Evolutionary conservation across 2,113 vertebrate genomes (phyloP).

Genomic region (Gila orcuttii): DNA sequence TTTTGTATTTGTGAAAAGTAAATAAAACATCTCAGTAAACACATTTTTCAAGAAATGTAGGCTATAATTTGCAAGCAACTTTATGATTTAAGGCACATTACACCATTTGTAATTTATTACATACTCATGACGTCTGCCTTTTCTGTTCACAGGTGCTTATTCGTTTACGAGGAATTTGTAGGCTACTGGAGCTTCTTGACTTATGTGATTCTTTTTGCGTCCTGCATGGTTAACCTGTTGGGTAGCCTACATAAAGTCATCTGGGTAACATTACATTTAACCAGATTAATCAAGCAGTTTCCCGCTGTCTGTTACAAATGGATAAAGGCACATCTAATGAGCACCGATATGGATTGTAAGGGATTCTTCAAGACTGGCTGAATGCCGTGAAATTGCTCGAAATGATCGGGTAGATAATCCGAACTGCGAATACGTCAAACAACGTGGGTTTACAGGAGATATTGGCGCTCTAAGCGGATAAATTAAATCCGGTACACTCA

Average conservation of each 20-base stretch:
- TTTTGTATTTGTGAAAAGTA: background rate
- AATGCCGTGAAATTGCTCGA: conserved; percentile 17
- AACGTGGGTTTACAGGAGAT: conserved; percentile 44
- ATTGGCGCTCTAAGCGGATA: conserved; percentile 49
- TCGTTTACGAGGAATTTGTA: background rate
- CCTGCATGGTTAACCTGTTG: conserved; percentile 12
- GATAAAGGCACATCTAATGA: conserved; percentile 32
- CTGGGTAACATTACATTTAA: background rate
- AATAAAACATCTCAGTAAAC: background rate
- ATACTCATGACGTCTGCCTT: background rate
- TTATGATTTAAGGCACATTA: background rate
- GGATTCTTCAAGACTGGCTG: background rate
- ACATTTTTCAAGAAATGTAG: background rate
- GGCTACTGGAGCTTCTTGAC: background rate
- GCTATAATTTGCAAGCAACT: background rate
- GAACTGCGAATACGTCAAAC: conserved; percentile 43
- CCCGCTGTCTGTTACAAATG: background rate
- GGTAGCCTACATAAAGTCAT: background rate
- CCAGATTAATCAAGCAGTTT: background rate
- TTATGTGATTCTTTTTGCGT: background rate
- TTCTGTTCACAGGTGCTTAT: conserved; percentile 9
- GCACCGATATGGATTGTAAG: conserved; percentile 27
- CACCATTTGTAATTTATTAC: background rate
- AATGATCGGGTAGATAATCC: conserved; percentile 38
- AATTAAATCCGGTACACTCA: conserved; percentile 44